phyloP scores from a whole-genome alignment of 2,113 vertebrate species.

The Steatornis caripensis region DNA sequence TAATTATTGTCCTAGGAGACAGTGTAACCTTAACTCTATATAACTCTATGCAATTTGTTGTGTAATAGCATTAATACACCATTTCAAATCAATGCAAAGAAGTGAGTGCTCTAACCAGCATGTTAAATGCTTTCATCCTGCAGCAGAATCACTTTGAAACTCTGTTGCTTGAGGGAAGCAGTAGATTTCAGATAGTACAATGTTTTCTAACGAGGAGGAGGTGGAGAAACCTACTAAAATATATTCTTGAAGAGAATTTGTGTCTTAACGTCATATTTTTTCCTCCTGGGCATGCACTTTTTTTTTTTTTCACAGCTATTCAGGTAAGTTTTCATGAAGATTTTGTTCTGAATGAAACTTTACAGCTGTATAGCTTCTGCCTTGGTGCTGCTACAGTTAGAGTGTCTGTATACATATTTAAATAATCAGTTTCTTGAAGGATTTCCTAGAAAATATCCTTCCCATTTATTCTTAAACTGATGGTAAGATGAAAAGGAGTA shows the following conservation, averaged over 20 bases:
- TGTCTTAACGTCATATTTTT: not conserved
- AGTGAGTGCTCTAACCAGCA: not conserved
- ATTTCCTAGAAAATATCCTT: not conserved
- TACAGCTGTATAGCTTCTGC: not conserved
- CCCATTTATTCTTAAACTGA: not conserved
- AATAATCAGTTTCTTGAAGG: not conserved
- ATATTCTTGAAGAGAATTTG: constrained; percentile 8
- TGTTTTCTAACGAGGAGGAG: not conserved
- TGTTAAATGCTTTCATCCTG: not conserved
- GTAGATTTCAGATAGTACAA: not conserved
- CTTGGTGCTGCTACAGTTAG: not conserved
- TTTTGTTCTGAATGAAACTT: constrained; percentile 1
- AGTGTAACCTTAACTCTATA: not conserved
- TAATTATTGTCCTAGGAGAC: not conserved
- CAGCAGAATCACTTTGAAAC: constrained; percentile 29
- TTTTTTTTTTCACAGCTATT: not conserved
- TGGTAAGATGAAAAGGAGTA: not conserved
- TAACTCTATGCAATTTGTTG: not conserved
- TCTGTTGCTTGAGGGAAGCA: constrained; percentile 16
- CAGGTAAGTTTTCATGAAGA: not conserved
- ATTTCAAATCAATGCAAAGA: constrained; percentile 8
- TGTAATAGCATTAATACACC: not conserved
- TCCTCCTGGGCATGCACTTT: not conserved
- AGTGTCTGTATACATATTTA: not conserved
- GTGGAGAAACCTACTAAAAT: not conserved